Base-by-base conservation (phyloP, 2,113 vertebrate genomes). In the Paratilapia polleni region DNA sequence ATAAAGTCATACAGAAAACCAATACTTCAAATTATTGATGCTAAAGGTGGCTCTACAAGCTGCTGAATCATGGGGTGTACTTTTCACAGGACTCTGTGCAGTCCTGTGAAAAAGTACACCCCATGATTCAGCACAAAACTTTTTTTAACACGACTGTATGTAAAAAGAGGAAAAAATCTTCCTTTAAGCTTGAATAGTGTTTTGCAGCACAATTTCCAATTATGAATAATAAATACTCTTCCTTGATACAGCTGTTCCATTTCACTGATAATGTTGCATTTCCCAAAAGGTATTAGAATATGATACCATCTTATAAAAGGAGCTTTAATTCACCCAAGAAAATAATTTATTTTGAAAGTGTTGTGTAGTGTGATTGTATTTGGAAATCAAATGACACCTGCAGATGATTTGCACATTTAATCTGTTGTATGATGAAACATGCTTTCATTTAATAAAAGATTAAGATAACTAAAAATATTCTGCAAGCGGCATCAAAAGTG, bases 391-490 rank as follows among this genome's bases (percentile, higher is more conserved):
- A 43, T 0, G 19, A n/a, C 36, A 34, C 9, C 22, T 47, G 73
- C 59, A 19, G 62, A 15, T 19, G 52, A 77, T 47, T 58, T 77
- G 24, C 9, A 34, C 17, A 15, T 66, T 66, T 36, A 2, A 77
- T 59, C 52, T 34, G 12, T 17, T 49, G 36, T 1, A 24, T 20
- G 3, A 43, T 24, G 4, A 59, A 83, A 58, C 11, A 9, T 34
- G 52, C 36, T 36, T 47, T 66, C 61, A 66, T 66, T 66, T 70
- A 49, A 70, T 43, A 76, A 63, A 82, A 22, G 17, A n/a, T n/a
- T n/a, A 7, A 66, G 31, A 56, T 2, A 83, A 24, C 20, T 1
- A 15, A 22, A 64, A 70, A 28, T 60, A 28, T 26, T 57, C 31
- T 31, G 49, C 14, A 13, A 47, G 60, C 11, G 2, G 38, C 24